Conservation (phyloP, 2,797 vertebrate genomes). For the Luscinia megarhynchos region DNA sequence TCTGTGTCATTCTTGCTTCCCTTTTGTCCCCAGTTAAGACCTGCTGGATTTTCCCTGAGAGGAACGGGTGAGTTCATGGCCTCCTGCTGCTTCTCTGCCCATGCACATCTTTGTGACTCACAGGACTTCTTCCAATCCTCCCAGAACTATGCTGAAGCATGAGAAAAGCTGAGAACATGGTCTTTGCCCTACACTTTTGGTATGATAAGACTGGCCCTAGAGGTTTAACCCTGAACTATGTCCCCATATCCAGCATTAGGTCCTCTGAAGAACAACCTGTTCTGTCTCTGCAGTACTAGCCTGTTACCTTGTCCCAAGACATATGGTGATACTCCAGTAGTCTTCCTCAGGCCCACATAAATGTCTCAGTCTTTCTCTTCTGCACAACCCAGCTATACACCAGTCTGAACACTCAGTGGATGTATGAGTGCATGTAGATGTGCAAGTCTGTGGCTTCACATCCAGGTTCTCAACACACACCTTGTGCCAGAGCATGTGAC, state of each 20-base stretch:
- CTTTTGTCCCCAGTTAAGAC: not conserved
- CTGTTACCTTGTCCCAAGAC: not conserved
- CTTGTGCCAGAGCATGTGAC: not conserved
- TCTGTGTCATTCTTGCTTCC: not conserved
- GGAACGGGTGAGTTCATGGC: not conserved
- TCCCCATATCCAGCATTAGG: not conserved
- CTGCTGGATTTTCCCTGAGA: not conserved
- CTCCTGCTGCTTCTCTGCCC: not conserved
- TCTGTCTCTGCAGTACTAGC: not conserved
- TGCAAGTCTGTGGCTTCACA: not conserved
- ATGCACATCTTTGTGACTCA: not conserved
- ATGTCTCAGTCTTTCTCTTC: not conserved
- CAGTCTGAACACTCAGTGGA: not conserved
- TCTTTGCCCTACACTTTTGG: not conserved
- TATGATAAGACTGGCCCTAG: not conserved
- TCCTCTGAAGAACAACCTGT: not conserved
- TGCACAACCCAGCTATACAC: not conserved
- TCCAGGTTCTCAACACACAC: not conserved
- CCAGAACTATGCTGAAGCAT: not conserved
- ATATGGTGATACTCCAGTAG: not conserved
- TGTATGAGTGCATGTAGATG: rapidly evolving
- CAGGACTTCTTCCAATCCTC: not conserved
- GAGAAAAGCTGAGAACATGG: not conserved
- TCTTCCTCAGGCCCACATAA: not conserved
- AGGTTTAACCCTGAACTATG: not conserved